These are phyloP conservation scores for Aethes cnicana DNA, from an alignment of 2,888 invertebrate genomes.

Conservation along the genomic window DNA sequence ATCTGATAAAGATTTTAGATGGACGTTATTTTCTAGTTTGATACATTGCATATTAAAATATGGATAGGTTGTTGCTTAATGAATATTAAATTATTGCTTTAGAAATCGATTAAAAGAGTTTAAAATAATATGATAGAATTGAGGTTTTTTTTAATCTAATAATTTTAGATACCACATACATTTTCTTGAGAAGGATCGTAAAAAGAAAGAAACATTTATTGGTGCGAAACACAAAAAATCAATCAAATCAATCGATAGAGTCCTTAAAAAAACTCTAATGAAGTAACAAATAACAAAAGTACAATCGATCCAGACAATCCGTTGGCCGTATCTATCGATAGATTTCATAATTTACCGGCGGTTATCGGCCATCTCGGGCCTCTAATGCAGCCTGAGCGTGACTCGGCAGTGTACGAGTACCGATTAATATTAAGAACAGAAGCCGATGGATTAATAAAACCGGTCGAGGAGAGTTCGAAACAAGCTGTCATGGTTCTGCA, in stretches of 20 bases:
- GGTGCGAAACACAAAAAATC: neutral
- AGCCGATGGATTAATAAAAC: slow-evolving; percentile 20
- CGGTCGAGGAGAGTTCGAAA: too few relatives aligned
- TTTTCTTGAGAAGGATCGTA: too few relatives aligned
- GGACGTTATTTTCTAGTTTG: neutral
- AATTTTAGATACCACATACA: too few relatives aligned
- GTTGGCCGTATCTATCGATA: slow-evolving; percentile 23
- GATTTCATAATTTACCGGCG: slow-evolving; percentile 29
- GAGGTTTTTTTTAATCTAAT: too few relatives aligned
- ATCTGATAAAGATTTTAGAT: slow-evolving; percentile 2
- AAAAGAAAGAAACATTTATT: too few relatives aligned
- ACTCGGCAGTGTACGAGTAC: slow-evolving; percentile 24
- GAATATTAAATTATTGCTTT: too few relatives aligned
- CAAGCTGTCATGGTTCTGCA: too few relatives aligned
- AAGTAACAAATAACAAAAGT: slow-evolving; percentile 29
- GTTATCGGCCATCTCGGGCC: slow-evolving; percentile 30
- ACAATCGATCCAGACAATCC: slow-evolving; percentile 23
- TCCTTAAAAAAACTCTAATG: neutral
- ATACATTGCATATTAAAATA: too few relatives aligned
- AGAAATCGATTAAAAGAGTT: too few relatives aligned
- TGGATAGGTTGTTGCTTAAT: too few relatives aligned
- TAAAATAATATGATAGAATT: neutral
- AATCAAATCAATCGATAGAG: neutral
- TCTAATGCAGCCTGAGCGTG: slow-evolving; percentile 29
- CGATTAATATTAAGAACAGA: slow-evolving; percentile 32